Evolutionary conservation across 2,888 invertebrate genomes (phyloP), one percentile per base, ranked within the genome.

Genomic region (Dicroscelio sp.): DNA sequence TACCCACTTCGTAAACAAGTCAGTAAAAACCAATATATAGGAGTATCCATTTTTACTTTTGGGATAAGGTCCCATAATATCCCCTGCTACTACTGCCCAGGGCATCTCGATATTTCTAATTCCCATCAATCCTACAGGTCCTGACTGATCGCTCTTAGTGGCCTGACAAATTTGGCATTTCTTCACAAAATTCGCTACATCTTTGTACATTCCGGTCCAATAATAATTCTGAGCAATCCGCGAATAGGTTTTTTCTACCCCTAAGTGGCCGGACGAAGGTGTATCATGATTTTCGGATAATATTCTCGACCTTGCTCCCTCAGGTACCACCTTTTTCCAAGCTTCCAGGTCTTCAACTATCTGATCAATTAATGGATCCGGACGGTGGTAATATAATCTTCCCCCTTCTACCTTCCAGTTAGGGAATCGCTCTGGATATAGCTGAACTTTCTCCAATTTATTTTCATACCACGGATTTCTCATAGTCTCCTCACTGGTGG

Each of bases 61-160:
- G 10, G 78, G 78, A 30, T 78, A 78, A 27, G 78, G 78, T 6
- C 60, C 52, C 78, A 78, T 78, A 27, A 78, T 78, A n/a, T 78
- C 78, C 0, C 35, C 63, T 5, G 78, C 35, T 1, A 78, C 38
- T 6, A 60, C 78, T 27, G 78, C 6, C 78, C 78, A 78, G 4
- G 63, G 78, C 10, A 8, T 3, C 31, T 67, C 67, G 12, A 63
- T 63, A 63, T 27, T 63, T 30, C 63, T 63, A 2, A 63, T 10
- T 12, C 63, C 20, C 67, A 67, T 67, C n/a, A 33, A 38, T 6
- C 67, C 67, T 14, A 35, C 35, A n/a, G 17, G 12, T 14, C 67
- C 67, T 1, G 10, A 35, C 23, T 67, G 67, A 12, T 71, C 43
- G 17, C 25, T 38, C 43, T 71, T 71, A 71, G 43, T 43, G 6